Evolutionary conservation across 2,113 vertebrate genomes (phyloP), one percentile per base, ranked within the genome.

Genomic region (Acrocephalus arundinaceus): DNA sequence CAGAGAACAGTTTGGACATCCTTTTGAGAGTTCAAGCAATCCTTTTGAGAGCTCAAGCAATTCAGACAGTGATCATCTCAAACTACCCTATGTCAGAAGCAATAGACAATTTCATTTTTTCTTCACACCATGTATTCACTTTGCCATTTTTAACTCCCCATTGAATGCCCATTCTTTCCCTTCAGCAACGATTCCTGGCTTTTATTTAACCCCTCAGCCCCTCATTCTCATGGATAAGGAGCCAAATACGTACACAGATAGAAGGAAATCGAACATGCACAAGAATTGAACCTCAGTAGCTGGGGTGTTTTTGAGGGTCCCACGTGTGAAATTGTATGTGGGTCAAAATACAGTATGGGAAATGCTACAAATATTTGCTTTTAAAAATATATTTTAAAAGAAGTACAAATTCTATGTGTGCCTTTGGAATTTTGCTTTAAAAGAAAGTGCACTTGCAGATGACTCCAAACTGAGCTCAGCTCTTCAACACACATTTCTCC

Each of bases 241-340:
- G 17, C 8, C 31, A 72, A n/a, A 52, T 45, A 46, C 0, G 0
- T 22, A 39, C 6, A 49, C 4, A 84, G 31, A 52, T 1, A 63
- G 33, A 72, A 74, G n/a, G 10, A 51, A 72, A 75, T 12, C 28
- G 57, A 82, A 82, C 9, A 4, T 45, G 27, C 13, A 33, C 0
- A 2, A 77, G 51, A 85, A 52, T 0, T 51, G 31, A 49, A 73
- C 20, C 11, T 41, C 2, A 3, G 1, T 25, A 89, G 18, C 9
- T 24, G 16, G 3, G 14, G 12, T 65, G 23, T 18, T 68, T n/a
- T 52, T 48, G 28, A 81, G n/a, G 8, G 11, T 27, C 9, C 45
- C 5, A 2, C 54, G n/a, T 61, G 10, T 24, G 33, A 87, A 3
- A 22, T 59, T 85, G 13, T 39, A 25, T 9, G 10, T 46, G 18